Evolutionary conservation across 2,888 invertebrate species (phyloP), one percentile per base, ranked within the genome.

Genomic region (Bombylius discolor): DNA sequence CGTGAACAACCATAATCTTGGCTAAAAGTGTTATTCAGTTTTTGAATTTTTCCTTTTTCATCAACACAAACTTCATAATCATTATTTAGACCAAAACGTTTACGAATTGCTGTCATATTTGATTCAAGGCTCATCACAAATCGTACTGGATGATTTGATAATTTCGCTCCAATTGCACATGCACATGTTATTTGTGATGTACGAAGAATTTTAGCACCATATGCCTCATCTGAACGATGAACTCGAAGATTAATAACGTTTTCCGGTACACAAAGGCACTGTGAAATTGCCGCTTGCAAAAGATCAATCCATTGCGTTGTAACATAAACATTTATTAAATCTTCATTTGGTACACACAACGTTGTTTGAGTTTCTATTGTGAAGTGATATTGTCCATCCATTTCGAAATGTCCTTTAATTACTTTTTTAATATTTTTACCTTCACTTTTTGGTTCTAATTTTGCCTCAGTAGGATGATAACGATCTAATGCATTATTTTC

Each of bases 301-400:
- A 77, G 65, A 63, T 83, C 80, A 50, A 81, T 70, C 76, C 77
- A 81, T 62, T 85, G 84, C 0, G 80, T 76, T 1, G 82, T 63
- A 3, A 80, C 72, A 62, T 76, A 80, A 3, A 87, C 78, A 56
- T 84, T 81, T 63, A 84, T 70, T 0, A 83, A 83, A 65, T 84
- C 83, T 69, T 87, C 87, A 14, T 76, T 77, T 0, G 83, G 85
- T 14, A 78, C 70, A 42, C 78, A 80, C 2, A 84, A 73, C 62
- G 80, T 79, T 1, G 77, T 77, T 56, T 83, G 83, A 0, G 82
- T 78, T 64, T 87, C 87, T 82, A 87, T 82, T 8, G 80, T 79
- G 63, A 80, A 85, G 68, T 87, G 86, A 66, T 82, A 84, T 65
- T 87, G 87, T 3, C 76, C 65, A 23, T 79, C 80, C 50, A 77